Evolutionary conservation across 2,888 invertebrate genomes (phyloP).

Genomic region (Oscheius onirici): DNA sequence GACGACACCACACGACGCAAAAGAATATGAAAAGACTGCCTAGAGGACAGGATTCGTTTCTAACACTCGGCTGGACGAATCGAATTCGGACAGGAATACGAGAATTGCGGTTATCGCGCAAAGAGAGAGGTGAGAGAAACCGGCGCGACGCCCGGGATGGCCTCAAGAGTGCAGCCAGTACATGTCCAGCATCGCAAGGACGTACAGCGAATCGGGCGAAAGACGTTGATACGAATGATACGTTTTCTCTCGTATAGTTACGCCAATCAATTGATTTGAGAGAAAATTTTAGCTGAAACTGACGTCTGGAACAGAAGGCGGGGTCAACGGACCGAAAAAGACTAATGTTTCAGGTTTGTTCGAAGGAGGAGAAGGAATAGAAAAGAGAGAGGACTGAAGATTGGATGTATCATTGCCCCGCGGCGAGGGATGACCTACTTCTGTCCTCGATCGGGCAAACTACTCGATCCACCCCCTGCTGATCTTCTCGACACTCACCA

Average conservation of each 20-base stretch:
- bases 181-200: constrained; percentile 12
- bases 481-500: not conserved
- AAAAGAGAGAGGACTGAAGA: constrained; percentile 1
- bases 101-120: constrained; percentile 19
- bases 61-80: constrained; percentile 29
- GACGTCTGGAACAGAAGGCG: not conserved
- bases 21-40: not conserved
- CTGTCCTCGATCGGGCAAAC: not conserved
- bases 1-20: no score
- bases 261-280: not conserved
- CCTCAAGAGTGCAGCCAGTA: constrained; percentile 28
- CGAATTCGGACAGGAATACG: constrained; percentile 31
- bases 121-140: constrained; percentile 23
- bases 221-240: no score
- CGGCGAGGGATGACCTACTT: constrained; percentile 17
- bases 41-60: constrained; percentile 3
- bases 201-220: not conserved
- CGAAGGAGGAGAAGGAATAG: not conserved
- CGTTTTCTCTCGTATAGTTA: not conserved
- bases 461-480: not conserved
- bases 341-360: constrained; percentile 3
- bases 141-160: constrained; percentile 22
- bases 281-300: not conserved
- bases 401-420: constrained; percentile 1
- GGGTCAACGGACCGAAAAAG: not conserved